A percentile compares a stretch with the other conserved stretches of the same genome.
Evolutionary conservation across 2,113 vertebrate genomes (phyloP).

Genomic region (Lichenostomus cassidix): DNA sequence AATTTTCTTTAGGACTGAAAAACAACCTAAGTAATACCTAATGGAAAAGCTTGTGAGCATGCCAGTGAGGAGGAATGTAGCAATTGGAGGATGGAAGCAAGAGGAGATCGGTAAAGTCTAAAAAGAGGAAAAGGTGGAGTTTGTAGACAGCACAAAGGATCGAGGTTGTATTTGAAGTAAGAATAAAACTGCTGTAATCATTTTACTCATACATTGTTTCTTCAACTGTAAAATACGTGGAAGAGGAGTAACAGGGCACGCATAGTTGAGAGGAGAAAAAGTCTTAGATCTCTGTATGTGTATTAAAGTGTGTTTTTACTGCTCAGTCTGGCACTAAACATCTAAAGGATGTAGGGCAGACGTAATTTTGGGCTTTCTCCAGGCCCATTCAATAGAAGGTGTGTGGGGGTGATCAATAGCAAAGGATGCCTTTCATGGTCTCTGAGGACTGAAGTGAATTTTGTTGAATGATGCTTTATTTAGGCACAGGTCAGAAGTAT

Average conservation of each 20-base stretch:
- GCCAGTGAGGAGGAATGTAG: background rate
- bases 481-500: background rate
- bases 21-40: background rate
- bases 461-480: background rate
- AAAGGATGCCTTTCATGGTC: background rate
- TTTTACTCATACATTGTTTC: background rate
- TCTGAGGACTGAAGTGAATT: background rate
- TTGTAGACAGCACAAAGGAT: background rate
- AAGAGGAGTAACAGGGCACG: background rate
- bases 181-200: background rate
- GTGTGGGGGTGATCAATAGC: background rate
- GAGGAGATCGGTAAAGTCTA: background rate
- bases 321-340: background rate
- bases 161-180: background rate
- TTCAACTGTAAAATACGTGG: background rate
- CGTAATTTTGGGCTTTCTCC: background rate
- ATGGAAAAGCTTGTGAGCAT: fast-evolving
- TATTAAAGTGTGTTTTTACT: background rate
- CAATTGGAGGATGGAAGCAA: background rate
- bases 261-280: background rate
- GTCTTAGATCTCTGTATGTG: background rate
- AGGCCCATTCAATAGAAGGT: background rate
- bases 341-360: background rate
- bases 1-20: background rate
- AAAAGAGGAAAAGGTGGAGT: background rate